Conservation (phyloP, 2,113 vertebrate genomes). For the Nymphicus hollandicus region DNA sequence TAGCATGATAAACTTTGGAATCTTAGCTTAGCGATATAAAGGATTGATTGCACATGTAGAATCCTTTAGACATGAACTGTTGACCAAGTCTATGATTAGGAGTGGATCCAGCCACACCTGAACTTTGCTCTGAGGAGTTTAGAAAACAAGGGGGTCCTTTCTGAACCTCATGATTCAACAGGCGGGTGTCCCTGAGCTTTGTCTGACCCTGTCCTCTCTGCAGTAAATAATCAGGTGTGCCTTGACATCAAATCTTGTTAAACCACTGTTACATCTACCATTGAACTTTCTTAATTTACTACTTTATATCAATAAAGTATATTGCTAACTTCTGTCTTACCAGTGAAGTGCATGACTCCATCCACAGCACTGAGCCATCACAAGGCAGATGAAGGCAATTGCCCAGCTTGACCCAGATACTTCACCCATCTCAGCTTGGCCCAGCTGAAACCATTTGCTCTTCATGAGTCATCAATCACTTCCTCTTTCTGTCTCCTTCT, state of each 20-base stretch:
- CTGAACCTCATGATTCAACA: neutral
- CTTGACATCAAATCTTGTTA: neutral
- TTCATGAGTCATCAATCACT: neutral
- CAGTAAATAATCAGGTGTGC: neutral
- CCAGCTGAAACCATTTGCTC: neutral
- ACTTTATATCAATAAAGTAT: neutral
- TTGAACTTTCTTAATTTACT: neutral
- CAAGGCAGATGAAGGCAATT: fast-evolving
- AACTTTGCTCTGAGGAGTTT: neutral
- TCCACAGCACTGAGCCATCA: fast-evolving
- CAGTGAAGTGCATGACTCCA: neutral
- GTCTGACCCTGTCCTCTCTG: neutral
- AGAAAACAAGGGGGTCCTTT: neutral
- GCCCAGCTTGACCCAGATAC: neutral
- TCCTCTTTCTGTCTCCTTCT: neutral
- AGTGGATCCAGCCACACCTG: neutral
- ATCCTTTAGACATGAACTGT: neutral
- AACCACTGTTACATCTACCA: neutral
- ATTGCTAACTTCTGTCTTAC: too few species aligned
- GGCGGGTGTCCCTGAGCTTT: neutral
- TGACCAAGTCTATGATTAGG: neutral
- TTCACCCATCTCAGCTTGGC: neutral
- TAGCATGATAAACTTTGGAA: too few species aligned
- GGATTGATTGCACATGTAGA: too few species aligned
- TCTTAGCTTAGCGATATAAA: neutral